Evolutionary conservation across 2,888 invertebrate genomes (phyloP).

Genomic region (Malacosoma neustria): DNA sequence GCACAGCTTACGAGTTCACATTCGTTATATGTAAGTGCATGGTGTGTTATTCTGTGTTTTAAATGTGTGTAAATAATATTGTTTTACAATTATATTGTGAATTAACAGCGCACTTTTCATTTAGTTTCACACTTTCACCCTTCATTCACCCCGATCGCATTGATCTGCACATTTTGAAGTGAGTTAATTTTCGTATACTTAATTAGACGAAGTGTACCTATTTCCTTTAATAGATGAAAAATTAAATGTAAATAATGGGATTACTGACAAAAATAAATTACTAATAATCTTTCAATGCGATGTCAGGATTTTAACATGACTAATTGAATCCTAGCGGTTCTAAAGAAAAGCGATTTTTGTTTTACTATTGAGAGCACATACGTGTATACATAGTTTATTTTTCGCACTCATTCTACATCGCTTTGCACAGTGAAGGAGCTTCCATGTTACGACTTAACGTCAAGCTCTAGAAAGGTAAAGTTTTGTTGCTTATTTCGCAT

Average conservation of each 20-base stretch:
- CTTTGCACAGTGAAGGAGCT: constrained; percentile 67
- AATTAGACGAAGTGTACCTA: no score
- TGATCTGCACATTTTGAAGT: background rate
- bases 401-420: constrained; percentile 57
- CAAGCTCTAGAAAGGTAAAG: constrained; percentile 62
- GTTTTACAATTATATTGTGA: constrained; percentile 65
- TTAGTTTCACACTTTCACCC: constrained; percentile 51
- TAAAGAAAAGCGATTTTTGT: constrained; percentile 2
- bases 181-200: background rate
- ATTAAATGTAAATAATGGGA: background rate
- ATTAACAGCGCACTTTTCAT: constrained; percentile 71
- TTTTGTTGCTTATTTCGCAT: constrained; percentile 70
- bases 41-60: constrained; percentile 68
- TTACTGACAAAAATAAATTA: background rate
- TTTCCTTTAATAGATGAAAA: background rate
- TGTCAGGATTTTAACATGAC: background rate
- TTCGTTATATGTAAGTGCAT: constrained; percentile 68
- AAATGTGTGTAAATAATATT: constrained; percentile 63
- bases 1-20: constrained; percentile 60
- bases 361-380: constrained; percentile 23
- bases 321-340: background rate
- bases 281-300: background rate
- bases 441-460: constrained; percentile 50
- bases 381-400: constrained; percentile 29
- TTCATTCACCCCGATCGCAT: constrained; percentile 9